Conservation (phyloP, 1,140 invertebrate genomes). For the Drosophila prosaltans region DNA sequence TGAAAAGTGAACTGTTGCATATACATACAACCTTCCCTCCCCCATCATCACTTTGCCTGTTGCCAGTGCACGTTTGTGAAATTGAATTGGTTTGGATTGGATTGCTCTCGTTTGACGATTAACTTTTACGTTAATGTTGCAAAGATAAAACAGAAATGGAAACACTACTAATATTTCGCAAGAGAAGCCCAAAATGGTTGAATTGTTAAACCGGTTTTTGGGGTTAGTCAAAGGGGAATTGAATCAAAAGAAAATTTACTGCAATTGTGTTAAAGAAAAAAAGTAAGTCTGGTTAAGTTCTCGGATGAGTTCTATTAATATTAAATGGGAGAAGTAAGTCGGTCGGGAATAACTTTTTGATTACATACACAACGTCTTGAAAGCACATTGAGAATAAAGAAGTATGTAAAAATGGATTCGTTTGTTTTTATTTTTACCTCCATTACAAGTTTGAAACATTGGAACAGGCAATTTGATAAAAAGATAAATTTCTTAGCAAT, state of each 20-base stretch:
- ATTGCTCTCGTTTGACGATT: constrained; percentile 4
- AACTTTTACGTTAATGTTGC: background rate
- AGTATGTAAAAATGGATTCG: too few relatives aligned
- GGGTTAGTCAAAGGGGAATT: background rate
- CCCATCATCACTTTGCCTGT: too few relatives aligned
- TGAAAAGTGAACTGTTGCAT: constrained; percentile 54
- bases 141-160: background rate
- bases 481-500: too few relatives aligned
- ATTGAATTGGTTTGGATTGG: constrained; percentile 4
- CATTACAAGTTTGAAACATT: too few relatives aligned
- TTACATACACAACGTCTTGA: too few relatives aligned
- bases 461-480: too few relatives aligned
- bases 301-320: too few relatives aligned
- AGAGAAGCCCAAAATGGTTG: background rate
- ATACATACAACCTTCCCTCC: constrained; percentile 16
- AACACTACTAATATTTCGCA: background rate
- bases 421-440: too few relatives aligned
- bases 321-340: too few relatives aligned
- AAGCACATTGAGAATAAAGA: too few relatives aligned
- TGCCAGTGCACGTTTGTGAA: background rate
- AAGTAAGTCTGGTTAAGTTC: too few relatives aligned
- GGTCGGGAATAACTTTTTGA: too few relatives aligned
- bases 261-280: constrained; percentile 5
- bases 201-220: background rate
- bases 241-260: background rate